Evolutionary conservation across 2,113 vertebrate species (phyloP).

Genomic region (Struthio camelus): DNA sequence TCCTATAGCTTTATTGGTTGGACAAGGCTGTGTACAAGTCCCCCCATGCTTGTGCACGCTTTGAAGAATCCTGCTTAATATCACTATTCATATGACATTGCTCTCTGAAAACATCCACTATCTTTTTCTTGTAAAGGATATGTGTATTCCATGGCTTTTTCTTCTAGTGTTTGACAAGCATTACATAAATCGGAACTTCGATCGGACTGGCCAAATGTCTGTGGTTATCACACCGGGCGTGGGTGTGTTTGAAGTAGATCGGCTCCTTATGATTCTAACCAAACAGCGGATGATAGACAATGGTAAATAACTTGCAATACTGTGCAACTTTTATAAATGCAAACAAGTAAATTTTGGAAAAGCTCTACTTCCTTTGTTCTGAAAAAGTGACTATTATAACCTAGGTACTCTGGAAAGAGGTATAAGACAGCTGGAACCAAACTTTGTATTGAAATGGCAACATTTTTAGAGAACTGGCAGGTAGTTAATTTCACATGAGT

Average conservation of each 20-base stretch:
- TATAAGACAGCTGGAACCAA: not conserved
- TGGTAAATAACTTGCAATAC: conserved; percentile 63
- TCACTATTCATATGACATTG: not conserved
- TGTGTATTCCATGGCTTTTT: not conserved
- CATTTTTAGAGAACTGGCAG: not conserved
- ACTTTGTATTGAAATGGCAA: not conserved
- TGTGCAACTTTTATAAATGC: too few relatives aligned
- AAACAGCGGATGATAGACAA: conserved; percentile 99
- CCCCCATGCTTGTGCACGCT: not conserved
- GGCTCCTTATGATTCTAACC: conserved; percentile 97
- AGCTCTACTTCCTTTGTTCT: not conserved
- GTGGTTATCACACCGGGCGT: conserved; percentile 97
- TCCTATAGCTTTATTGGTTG: not conserved
- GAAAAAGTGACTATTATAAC: accelerated
- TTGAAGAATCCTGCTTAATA: not conserved
- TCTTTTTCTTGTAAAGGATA: not conserved
- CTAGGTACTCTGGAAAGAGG: not conserved
- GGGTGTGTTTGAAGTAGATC: conserved; percentile 95
- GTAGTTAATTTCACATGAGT: not conserved
- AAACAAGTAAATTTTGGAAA: accelerated
- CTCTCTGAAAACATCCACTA: not conserved
- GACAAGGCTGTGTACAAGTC: not conserved
- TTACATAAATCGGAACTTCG: conserved; percentile 98
- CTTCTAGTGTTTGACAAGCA: conserved; percentile 96
- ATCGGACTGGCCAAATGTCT: conserved; percentile 97